Evolutionary conservation across 2,888 invertebrate genomes (phyloP).

Genomic region (Leucoptera coffeella): DNA sequence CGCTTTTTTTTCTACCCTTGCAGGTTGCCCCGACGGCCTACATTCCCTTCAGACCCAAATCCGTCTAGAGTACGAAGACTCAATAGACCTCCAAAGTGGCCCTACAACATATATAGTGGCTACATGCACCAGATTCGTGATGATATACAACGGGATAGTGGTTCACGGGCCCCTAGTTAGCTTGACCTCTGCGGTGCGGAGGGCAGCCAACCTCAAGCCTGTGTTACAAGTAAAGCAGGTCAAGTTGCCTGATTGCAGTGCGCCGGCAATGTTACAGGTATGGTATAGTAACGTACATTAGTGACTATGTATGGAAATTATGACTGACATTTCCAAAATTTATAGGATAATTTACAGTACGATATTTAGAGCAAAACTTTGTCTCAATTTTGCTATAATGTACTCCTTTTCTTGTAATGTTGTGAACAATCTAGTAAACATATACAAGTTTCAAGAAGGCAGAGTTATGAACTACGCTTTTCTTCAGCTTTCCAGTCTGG

Average conservation of each 20-base stretch:
- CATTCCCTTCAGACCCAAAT: constrained; percentile 25
- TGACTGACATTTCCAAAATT: too few species aligned
- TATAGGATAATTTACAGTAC: too few species aligned
- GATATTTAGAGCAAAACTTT: too few species aligned
- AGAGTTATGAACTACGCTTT: too few species aligned
- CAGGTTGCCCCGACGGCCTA: constrained; percentile 25
- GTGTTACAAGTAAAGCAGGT: constrained; percentile 16
- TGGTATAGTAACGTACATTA: too few species aligned
- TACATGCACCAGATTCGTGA: constrained; percentile 7
- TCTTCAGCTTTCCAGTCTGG: too few species aligned
- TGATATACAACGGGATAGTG: constrained; percentile 9
- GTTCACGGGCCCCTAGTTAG: constrained; percentile 7
- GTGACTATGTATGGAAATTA: too few species aligned
- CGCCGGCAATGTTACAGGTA: constrained; percentile 16
- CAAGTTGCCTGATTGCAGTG: constrained; percentile 14
- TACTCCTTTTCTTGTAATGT: too few species aligned
- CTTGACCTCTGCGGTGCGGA: constrained; percentile 25
- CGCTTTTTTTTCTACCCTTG: constrained; percentile 15
- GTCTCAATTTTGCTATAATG: too few species aligned
- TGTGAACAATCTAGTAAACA: too few species aligned
- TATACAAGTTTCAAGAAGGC: too few species aligned
- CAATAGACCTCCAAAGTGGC: constrained; percentile 9
- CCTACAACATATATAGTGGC: constrained; percentile 8
- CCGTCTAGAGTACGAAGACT: constrained; percentile 13
- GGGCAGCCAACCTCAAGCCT: constrained; percentile 31